Base-by-base conservation (phyloP, 2,888 invertebrate species). In the Drosophila dives region DNA sequence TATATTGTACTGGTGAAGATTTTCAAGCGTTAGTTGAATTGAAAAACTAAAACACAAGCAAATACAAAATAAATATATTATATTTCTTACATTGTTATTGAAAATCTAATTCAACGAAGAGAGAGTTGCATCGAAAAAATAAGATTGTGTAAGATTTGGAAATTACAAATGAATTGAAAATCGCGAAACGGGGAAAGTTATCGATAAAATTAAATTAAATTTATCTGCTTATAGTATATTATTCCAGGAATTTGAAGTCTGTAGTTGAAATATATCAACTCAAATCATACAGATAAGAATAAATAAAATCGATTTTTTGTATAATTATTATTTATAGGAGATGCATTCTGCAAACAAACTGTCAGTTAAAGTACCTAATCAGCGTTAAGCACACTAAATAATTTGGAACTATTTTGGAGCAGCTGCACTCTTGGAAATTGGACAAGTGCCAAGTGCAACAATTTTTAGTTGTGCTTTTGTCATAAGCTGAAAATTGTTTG, bases 381-480 rank as follows among this genome's bases (percentile, higher is more conserved):
- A 23, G 12, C 40, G 36, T 45, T 34, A 23, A 12, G 29, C 29
- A 34, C 12, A 50, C 26, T 33, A 29, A 29, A 23, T 38, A 29
- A 23, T 38, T 17, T 29, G 32, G 4, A 15, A 20, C n/a, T 48
- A 45, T n/a, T 64, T 67, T 63, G 50, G 54, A 15, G 63, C 67
- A 45, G 50, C 6, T 54, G 54, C 64, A 7, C 15, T 38, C 34
- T 42, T 38, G 29, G 17, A 40, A 72, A 36, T 62, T 73, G 72
- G 74, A 26, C 58, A 62, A 67, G 34, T 74, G 53, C 74, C 75
- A 73, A 73, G 56, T 17, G 58, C 23, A 58, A 10, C 15, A 59
- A 33, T 36, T 51, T 48, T 10, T 59, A 59, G 58, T 56, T 56
- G 50, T 48, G 40, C 33, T 20, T 40, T 32, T 36, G 42, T 23